Base-by-base conservation (phyloP, 2,797 vertebrate genomes). In the Salarias fasciatus region DNA sequence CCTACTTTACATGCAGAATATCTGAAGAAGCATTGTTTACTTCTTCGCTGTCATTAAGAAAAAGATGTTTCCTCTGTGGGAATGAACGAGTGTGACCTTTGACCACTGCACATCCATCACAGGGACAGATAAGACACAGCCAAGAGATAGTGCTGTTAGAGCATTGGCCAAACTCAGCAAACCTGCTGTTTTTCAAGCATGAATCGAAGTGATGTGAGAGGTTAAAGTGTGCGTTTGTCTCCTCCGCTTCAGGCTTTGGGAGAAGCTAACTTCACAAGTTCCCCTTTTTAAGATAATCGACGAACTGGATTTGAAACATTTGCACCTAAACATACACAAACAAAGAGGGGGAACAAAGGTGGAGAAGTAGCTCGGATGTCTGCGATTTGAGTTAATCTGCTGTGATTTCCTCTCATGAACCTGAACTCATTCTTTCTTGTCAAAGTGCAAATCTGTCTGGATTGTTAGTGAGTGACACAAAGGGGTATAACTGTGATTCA, bases 31-130 rank as follows among this genome's bases (percentile, higher is more conserved):
- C 30, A 12, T 73, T 65, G 33, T 67, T 57, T 56, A 37, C 47
- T 51, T 71, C 73, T 77, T 77, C 91, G 80, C 77, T 77, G 83
- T 89, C 85, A 83, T 75, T 89, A 91, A 89, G 90, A 94, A 94
- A n/a, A 91, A 86, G 66, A 77, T 45, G 83, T 92, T 93, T 95
- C 93, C 89, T 92, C 68, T 90, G 84, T 78, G 82, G 93, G 91
- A 89, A 93, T 88, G 91, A 93, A 92, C 91, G 84, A 42, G 51
- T 11, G 74, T 86, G 91, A 91, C 92, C 93, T 87, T 78, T 92
- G 92, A 85, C 92, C 93, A 84, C 60, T 77, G 69, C 87, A 71
- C 91, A 92, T 94, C 91, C 42, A 89, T 87, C 80, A 82, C 84
- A 80, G 80, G 86, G 91, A 91, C 89, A 77, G 82, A 90, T 83